Evolutionary conservation across 2,888 invertebrate genomes (phyloP).

Genomic region (Carpatolechia fugitivella): DNA sequence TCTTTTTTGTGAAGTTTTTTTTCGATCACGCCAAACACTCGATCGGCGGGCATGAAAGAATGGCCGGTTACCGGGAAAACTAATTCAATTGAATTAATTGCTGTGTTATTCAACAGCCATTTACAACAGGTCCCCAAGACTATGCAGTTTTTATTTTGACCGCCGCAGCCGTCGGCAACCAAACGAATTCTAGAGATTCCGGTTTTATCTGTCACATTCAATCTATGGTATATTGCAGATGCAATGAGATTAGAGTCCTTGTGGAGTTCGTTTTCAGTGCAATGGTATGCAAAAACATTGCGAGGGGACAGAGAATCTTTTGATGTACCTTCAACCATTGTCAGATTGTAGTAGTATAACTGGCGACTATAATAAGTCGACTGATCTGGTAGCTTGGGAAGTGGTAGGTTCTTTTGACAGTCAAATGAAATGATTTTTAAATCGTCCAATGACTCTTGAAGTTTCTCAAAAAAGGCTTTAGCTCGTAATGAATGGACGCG

Average conservation of each 20-base stretch:
- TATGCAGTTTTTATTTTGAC: slow-evolving; percentile 37
- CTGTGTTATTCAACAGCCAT: slow-evolving; percentile 23
- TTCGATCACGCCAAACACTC: slow-evolving; percentile 33
- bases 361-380: slow-evolving; percentile 35
- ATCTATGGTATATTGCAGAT: slow-evolving; percentile 31
- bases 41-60: slow-evolving; percentile 34
- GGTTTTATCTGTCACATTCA: slow-evolving; percentile 11
- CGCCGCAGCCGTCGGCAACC: slow-evolving; percentile 37
- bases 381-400: slow-evolving; percentile 38
- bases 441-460: slow-evolving; percentile 15
- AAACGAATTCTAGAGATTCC: slow-evolving; percentile 26
- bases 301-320: slow-evolving; percentile 23
- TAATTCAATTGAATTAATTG: slow-evolving; percentile 26
- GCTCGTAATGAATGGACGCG: background rate
- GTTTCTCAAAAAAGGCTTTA: slow-evolving; percentile 6
- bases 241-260: slow-evolving; percentile 40
- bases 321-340: slow-evolving; percentile 24
- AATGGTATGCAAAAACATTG: slow-evolving; percentile 28
- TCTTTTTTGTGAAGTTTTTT: slow-evolving; percentile 10
- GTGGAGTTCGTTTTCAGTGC: slow-evolving; percentile 34
- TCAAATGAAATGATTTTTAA: slow-evolving; percentile 30
- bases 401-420: slow-evolving; percentile 36
- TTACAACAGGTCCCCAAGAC: slow-evolving; percentile 19
- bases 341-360: slow-evolving; percentile 33
- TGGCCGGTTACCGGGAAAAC: slow-evolving; percentile 34